Evolutionary conservation across 1,140 invertebrate genomes (phyloP).

Genomic region (Eriocheir sinensis): DNA sequence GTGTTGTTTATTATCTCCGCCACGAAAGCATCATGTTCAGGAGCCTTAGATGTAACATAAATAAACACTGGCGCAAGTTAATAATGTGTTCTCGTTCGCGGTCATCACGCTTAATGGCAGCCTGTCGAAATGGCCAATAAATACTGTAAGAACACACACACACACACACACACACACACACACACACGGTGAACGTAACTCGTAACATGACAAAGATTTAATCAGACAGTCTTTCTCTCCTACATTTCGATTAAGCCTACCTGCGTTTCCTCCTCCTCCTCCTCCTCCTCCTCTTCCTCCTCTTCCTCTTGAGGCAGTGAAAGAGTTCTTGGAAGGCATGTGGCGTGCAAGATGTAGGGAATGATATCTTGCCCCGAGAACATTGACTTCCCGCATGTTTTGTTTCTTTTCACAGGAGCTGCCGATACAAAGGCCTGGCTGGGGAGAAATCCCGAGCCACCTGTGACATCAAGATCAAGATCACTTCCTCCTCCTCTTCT

Average conservation of each 20-base stretch:
- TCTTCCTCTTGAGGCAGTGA: too few relatives aligned
- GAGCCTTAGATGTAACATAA: too few relatives aligned
- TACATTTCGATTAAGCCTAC: background rate
- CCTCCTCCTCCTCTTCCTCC: background rate
- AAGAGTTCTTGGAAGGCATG: too few relatives aligned
- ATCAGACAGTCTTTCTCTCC: background rate
- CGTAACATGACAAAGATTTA: background rate
- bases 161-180: constrained; percentile 47
- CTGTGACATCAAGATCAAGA: too few relatives aligned
- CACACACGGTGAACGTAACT: background rate
- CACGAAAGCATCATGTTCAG: too few relatives aligned
- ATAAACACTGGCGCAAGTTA: background rate
- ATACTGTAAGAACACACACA: constrained; percentile 31
- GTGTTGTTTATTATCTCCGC: too few relatives aligned
- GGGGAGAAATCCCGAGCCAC: too few relatives aligned
- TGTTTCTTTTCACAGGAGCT: too few relatives aligned
- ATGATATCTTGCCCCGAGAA: too few relatives aligned
- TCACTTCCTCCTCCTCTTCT: background rate
- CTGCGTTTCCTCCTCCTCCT: background rate
- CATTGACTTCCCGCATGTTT: too few relatives aligned
- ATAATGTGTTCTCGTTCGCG: background rate
- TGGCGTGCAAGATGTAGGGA: too few relatives aligned
- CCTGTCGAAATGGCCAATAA: background rate
- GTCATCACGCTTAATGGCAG: background rate
- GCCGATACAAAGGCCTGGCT: too few relatives aligned